Conservation (phyloP, 2,113 vertebrate genomes). For the Brachionichthys hirsutus region DNA sequence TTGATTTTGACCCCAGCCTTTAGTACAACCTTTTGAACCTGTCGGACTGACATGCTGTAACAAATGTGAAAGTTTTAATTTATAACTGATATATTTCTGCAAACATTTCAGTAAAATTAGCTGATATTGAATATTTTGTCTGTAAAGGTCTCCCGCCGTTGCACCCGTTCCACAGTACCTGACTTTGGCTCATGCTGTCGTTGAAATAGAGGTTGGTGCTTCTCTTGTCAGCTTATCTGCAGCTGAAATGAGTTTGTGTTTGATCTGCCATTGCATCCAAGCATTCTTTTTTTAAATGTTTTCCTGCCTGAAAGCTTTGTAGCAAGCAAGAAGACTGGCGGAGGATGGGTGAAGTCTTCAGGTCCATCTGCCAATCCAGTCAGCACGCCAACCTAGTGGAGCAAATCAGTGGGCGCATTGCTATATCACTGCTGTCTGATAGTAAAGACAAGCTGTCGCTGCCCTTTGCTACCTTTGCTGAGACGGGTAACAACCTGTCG, state of each 20-base stretch:
- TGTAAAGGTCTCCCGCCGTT: constrained; percentile 11
- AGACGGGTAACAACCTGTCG: constrained; percentile 74
- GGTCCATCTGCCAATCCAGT: constrained; percentile 71
- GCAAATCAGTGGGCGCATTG: constrained; percentile 78
- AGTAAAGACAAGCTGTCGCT: constrained; percentile 76
- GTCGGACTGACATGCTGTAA: too few species aligned
- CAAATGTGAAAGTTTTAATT: too few species aligned
- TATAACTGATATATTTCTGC: background rate
- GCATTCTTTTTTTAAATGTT: constrained; percentile 15
- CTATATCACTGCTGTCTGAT: constrained; percentile 78
- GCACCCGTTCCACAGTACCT: constrained; percentile 37
- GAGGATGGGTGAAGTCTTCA: constrained; percentile 82
- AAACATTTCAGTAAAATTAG: background rate
- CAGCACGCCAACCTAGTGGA: constrained; percentile 79
- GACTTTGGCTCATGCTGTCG: constrained; percentile 47
- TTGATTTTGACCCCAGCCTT: too few species aligned
- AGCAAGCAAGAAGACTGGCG: constrained; percentile 85
- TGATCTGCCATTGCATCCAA: background rate
- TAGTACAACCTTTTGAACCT: too few species aligned
- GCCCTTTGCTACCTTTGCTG: constrained; percentile 87
- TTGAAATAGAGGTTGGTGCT: constrained; percentile 70
- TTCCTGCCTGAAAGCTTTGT: constrained; percentile 76
- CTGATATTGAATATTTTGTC: background rate
- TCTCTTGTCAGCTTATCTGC: background rate
- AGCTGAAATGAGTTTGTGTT: background rate